phyloP scores from a whole-genome alignment of 2,888 invertebrate species.

The Nomada lathburiana region DNA sequence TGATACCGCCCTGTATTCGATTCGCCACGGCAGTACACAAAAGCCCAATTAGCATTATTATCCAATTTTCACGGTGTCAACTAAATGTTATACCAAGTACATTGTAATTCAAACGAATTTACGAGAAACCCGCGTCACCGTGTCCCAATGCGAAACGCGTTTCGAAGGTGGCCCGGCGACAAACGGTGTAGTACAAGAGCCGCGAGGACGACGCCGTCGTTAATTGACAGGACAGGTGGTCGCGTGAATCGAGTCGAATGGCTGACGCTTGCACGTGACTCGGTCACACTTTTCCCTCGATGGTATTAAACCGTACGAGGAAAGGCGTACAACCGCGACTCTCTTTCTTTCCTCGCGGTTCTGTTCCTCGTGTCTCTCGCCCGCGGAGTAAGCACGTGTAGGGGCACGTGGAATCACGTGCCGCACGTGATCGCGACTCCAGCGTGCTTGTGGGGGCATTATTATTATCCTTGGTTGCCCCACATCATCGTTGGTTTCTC shows the following conservation, averaged over 20 bases:
- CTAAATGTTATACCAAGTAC: neutral
- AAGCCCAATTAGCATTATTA: no score
- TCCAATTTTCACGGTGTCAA: neutral
- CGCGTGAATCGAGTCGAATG: conserved; percentile 75
- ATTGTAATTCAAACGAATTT: neutral
- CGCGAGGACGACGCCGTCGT: conserved; percentile 57
- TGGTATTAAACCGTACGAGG: conserved; percentile 64
- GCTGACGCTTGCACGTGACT: conserved; percentile 72
- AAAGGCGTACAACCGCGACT: conserved; percentile 57
- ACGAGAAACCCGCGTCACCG: conserved; percentile 1
- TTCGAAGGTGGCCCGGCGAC: conserved; percentile 38
- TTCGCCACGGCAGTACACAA: no score
- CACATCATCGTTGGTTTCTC: conserved; percentile 54
- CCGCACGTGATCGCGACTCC: conserved; percentile 77
- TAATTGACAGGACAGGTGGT: conserved; percentile 70
- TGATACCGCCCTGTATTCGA: no score
- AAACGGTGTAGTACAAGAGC: neutral
- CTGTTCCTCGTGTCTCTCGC: conserved; percentile 29
- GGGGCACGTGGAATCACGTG: conserved; percentile 79
- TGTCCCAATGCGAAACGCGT: conserved; percentile 45
- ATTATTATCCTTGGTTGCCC: conserved; percentile 65
- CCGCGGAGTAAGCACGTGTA: conserved; percentile 70
- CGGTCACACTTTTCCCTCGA: conserved; percentile 71
- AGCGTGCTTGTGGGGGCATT: conserved; percentile 59
- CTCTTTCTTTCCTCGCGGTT: conserved; percentile 38